Conservation (phyloP, 2,797 vertebrate genomes). For the Alectoris magna region DNA sequence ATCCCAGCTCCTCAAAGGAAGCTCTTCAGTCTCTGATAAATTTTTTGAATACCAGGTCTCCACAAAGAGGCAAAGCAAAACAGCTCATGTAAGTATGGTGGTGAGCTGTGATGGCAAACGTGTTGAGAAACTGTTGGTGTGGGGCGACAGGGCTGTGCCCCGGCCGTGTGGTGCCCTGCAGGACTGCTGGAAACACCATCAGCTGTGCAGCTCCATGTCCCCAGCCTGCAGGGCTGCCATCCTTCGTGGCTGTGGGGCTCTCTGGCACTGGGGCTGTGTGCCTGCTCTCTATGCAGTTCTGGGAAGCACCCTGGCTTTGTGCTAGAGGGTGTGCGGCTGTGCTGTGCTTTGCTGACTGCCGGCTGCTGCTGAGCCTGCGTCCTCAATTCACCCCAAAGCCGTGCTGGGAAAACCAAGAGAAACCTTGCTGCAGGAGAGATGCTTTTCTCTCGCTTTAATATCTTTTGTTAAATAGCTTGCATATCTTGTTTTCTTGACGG, state of each 20-base stretch:
- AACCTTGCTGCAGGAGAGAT: not conserved
- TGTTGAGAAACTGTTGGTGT: not conserved
- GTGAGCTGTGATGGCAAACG: not conserved
- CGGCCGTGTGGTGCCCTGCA: not conserved
- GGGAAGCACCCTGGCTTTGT: not conserved
- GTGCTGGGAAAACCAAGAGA: not conserved
- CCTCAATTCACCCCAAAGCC: not conserved
- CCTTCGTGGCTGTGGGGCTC: not conserved
- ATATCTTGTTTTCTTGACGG: not conserved
- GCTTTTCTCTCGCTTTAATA: not conserved
- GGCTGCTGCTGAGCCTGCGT: not conserved
- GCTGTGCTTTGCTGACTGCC: not conserved
- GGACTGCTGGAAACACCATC: not conserved
- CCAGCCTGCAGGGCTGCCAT: not conserved
- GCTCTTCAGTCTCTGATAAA: not conserved
- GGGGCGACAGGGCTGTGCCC: not conserved
- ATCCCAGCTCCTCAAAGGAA: not conserved
- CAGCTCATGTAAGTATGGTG: not conserved
- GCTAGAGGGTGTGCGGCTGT: not conserved
- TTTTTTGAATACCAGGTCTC: conserved; percentile 13
- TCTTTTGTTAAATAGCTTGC: not conserved
- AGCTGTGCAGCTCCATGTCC: not conserved
- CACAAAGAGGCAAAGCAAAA: not conserved
- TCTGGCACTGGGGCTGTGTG: not conserved
- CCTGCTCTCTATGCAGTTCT: not conserved